Conservation (phyloP, 1,140 invertebrate genomes). For the Bombus pyrosoma region DNA sequence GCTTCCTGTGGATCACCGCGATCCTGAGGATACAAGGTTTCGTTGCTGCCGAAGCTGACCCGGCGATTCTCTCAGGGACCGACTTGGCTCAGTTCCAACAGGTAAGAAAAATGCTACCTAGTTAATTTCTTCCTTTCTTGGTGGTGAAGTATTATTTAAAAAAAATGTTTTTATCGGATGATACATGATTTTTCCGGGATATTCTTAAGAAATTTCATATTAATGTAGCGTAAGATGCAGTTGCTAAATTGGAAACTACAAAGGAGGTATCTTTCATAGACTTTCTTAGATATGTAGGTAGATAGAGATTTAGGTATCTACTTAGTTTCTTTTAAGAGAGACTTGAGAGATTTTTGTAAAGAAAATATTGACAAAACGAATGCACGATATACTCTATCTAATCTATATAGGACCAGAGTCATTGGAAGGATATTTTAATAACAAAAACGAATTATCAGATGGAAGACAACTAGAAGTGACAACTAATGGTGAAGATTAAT, state of each 20-base stretch:
- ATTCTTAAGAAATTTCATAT: not conserved
- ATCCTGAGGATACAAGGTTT: slow-evolving; percentile 38
- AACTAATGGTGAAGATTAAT: not conserved
- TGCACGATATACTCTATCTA: not conserved
- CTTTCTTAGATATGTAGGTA: not conserved
- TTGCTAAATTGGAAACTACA: not conserved
- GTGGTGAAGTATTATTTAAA: not conserved
- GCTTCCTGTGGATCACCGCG: slow-evolving; percentile 53
- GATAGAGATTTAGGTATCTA: not conserved
- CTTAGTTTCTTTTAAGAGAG: too few relatives aligned
- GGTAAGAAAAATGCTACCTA: slow-evolving; percentile 40
- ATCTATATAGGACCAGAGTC: not conserved
- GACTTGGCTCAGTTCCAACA: slow-evolving; percentile 61
- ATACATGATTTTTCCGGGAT: not conserved
- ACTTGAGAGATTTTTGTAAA: too few relatives aligned
- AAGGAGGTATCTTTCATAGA: not conserved
- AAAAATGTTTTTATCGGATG: not conserved
- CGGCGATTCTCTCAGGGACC: slow-evolving; percentile 45
- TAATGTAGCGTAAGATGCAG: not conserved
- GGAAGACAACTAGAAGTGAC: not conserved
- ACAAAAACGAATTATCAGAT: not conserved
- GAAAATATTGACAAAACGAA: not conserved
- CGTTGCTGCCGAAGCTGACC: slow-evolving; percentile 59
- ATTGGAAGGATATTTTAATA: not conserved
- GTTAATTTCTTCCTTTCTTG: not conserved